phyloP scores from a whole-genome alignment of 1,140 invertebrate species.

The Bombus soroeensis region DNA sequence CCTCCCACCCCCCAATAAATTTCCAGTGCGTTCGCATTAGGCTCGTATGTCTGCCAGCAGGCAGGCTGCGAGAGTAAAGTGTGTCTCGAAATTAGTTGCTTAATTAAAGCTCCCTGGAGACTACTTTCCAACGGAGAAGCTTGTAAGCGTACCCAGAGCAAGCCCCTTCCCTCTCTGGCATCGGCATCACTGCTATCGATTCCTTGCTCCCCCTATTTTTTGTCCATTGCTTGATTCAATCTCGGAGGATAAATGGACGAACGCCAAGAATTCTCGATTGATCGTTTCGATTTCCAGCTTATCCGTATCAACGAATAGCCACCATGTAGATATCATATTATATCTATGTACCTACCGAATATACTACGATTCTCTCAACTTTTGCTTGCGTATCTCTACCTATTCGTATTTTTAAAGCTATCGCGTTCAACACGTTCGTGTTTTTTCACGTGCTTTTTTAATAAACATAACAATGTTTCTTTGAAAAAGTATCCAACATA shows the following conservation, averaged over 20 bases:
- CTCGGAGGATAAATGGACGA: conserved; percentile 47
- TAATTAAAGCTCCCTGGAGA: conserved; percentile 45
- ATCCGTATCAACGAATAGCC: conserved; percentile 35
- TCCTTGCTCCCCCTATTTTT: not conserved
- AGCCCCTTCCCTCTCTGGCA: not conserved
- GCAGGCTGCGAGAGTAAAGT: conserved; percentile 15
- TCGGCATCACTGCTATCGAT: conserved; percentile 12
- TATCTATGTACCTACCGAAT: no score
- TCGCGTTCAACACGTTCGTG: no score
- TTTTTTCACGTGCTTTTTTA: not conserved
- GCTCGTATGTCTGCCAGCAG: conserved; percentile 51
- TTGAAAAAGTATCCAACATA: not conserved
- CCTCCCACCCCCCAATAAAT: conserved; percentile 34
- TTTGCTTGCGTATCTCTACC: no score
- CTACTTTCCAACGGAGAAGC: conserved; percentile 31
- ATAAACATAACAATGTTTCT: not conserved
- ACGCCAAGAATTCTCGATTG: conserved; percentile 48
- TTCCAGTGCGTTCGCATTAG: conserved; percentile 23
- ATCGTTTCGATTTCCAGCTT: conserved; percentile 57
- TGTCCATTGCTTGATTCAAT: conserved; percentile 36
- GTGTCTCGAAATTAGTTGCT: conserved; percentile 57
- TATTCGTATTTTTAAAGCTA: conserved; percentile 2
- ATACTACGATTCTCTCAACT: no score
- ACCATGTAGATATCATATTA: not conserved
- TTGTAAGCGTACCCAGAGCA: conserved; percentile 25